A percentile compares a stretch with the other conserved stretches of the same genome.
These are phyloP conservation scores for Papilio polyxenes DNA, from an alignment of 1,140 invertebrate species.

Conservation along the genomic window DNA sequence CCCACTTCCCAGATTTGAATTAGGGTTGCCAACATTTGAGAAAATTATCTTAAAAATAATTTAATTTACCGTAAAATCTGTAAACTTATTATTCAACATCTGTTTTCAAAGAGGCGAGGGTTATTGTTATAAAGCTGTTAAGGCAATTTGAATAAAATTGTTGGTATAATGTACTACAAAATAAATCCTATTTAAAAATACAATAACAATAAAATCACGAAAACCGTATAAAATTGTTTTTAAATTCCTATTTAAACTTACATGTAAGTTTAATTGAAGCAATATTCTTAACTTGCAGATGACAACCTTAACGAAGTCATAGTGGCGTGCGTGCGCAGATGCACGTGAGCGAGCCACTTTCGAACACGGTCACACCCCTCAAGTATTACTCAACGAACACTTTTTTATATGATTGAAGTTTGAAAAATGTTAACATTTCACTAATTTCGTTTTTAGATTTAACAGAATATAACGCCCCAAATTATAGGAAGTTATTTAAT, in stretches of 20 bases:
- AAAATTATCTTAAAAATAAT: background rate
- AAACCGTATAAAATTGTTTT: background rate
- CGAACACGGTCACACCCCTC: constrained; percentile 47
- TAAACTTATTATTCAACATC: too few species aligned
- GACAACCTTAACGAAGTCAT: background rate
- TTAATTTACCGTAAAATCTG: too few species aligned
- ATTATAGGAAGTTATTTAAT: too few species aligned
- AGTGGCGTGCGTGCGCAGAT: constrained; percentile 39
- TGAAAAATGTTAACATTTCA: background rate
- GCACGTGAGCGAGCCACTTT: constrained; percentile 38
- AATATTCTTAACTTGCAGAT: background rate
- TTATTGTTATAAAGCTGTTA: too few species aligned
- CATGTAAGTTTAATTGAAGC: background rate
- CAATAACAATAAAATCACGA: background rate
- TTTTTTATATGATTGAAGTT: background rate
- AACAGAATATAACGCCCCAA: too few species aligned
- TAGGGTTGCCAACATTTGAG: constrained; percentile 8
- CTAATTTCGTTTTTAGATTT: too few species aligned
- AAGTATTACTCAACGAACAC: background rate
- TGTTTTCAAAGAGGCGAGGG: too few species aligned
- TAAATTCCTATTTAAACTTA: background rate
- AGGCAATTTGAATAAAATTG: too few species aligned
- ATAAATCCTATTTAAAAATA: too few species aligned
- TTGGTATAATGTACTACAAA: too few species aligned
- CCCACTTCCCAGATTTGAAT: constrained; percentile 5